Conservation (phyloP, 2,888 invertebrate genomes). For the Scaptomyza cyrtandrae region DNA sequence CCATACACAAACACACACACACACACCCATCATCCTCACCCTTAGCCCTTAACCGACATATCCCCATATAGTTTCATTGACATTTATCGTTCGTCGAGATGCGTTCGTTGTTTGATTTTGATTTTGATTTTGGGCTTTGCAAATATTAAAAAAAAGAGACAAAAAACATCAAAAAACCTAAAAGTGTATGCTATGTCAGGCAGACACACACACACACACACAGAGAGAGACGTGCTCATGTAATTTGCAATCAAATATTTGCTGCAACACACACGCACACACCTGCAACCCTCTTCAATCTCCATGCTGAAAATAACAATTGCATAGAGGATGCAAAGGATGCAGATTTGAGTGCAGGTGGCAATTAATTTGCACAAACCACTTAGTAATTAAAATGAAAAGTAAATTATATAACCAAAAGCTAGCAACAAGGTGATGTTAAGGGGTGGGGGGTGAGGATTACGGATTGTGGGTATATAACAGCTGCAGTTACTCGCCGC, state of each 20-base stretch:
- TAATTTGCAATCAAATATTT: conserved; percentile 63
- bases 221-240: conserved; percentile 32
- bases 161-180: background rate
- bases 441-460: background rate
- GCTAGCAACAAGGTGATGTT: conserved; percentile 14
- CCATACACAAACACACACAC: no score
- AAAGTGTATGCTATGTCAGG: conserved; percentile 2
- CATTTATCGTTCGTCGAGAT: conserved; percentile 15
- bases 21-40: background rate
- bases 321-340: conserved; percentile 4
- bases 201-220: background rate
- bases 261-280: conserved; percentile 7
- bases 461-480: background rate
- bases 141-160: conserved; percentile 21
- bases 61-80: conserved; percentile 4
- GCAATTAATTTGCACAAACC: conserved; percentile 77
- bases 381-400: conserved; percentile 78
- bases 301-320: conserved; percentile 12
- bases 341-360: conserved; percentile 44
- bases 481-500: conserved; percentile 1
- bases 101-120: conserved; percentile 31
- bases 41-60: background rate
- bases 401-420: conserved; percentile 71
- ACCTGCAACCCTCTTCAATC: background rate
- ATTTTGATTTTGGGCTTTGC: conserved; percentile 36